Percentiles rank a stretch among this genome's conserved stretches.
These are phyloP conservation scores for Siniperca knerii DNA, from an alignment of 2,113 vertebrate genomes.

Conservation along the genomic window DNA sequence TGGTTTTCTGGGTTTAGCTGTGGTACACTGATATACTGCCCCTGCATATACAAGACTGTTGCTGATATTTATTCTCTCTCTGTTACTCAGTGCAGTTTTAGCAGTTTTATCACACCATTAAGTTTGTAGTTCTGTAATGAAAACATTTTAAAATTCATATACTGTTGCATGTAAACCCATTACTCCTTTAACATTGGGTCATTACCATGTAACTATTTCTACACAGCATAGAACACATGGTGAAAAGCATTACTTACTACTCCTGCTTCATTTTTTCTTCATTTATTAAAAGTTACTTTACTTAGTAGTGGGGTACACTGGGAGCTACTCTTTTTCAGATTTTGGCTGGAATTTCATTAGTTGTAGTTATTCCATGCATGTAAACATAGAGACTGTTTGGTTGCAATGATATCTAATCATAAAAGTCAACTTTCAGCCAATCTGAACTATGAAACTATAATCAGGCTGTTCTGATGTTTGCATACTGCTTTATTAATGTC, in stretches of 20 bases:
- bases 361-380: no score
- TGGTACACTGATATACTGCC: background rate
- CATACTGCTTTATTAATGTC: no score
- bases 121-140: background rate
- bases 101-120: background rate
- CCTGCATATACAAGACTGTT: background rate
- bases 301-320: background rate
- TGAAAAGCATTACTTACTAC: background rate
- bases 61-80: no score
- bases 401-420: conserved; percentile 1
- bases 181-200: background rate
- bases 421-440: background rate
- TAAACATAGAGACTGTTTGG: background rate
- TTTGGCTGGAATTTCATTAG: no score
- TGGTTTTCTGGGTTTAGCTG: conserved; percentile 34
- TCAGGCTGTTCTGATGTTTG: no score
- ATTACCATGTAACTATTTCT: background rate
- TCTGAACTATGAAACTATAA: background rate
- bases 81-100: background rate
- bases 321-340: background rate
- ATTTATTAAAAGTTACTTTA: background rate
- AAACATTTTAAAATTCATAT: background rate
- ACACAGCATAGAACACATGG: background rate
- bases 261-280: background rate
- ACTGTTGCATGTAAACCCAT: background rate